These are phyloP conservation scores for Saguinus midas DNA, from an alignment of 2,113 vertebrate genomes.

Conservation along the genomic window DNA sequence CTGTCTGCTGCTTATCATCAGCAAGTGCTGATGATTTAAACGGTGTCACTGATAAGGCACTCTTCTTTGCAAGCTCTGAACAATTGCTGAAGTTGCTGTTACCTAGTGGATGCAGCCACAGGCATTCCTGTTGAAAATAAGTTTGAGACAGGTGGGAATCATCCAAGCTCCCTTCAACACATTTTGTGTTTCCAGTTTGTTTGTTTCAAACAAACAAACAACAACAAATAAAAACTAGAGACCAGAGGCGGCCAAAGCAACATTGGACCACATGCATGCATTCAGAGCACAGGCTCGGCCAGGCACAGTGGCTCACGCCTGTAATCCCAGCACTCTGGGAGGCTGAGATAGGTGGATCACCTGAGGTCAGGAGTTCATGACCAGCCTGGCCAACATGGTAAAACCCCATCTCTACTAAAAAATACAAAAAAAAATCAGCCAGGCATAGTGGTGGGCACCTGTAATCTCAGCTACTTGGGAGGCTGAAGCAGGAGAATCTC, in stretches of 20 bases:
- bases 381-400: too few species aligned
- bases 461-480: too few species aligned
- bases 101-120: neutral
- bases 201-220: too few species aligned
- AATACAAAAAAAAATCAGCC: too few species aligned
- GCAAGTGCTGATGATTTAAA: neutral
- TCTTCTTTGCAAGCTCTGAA: neutral
- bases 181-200: neutral
- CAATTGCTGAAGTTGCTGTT: neutral
- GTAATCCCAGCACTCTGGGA: too few species aligned
- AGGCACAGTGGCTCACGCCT: too few species aligned
- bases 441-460: too few species aligned
- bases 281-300: neutral
- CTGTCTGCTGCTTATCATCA: neutral
- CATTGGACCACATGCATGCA: neutral
- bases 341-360: too few species aligned
- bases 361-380: too few species aligned
- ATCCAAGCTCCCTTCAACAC: neutral
- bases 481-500: too few species aligned
- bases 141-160: neutral
- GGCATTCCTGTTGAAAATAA: neutral
- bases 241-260: neutral
- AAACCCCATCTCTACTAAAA: too few species aligned
- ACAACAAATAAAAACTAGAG: too few species aligned
- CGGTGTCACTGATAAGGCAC: neutral